These are phyloP conservation scores for Drosophila incognita DNA, from an alignment of 2,888 invertebrate genomes.

Conservation along the genomic window DNA sequence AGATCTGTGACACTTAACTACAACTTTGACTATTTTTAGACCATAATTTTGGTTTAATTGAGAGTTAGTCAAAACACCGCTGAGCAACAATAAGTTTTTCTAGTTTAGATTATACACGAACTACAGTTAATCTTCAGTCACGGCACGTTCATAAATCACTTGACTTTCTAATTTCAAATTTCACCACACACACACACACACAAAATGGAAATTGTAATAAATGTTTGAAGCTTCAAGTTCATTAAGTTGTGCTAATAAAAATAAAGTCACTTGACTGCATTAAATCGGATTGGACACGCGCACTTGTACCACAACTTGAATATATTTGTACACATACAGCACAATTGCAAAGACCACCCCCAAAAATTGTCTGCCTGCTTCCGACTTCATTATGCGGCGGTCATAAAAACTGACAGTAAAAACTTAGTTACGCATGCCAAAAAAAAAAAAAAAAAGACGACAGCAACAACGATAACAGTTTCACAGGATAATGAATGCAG, in stretches of 20 bases:
- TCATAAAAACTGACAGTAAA: constrained; percentile 72
- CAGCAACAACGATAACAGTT: constrained; percentile 37
- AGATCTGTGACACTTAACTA: neutral
- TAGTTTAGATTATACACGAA: constrained; percentile 8
- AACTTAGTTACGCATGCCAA: constrained; percentile 78
- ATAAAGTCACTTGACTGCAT: constrained; percentile 81
- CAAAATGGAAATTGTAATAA: constrained; percentile 64
- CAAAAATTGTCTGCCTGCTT: constrained; percentile 1
- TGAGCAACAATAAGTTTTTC: constrained; percentile 8
- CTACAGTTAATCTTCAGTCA: constrained; percentile 49
- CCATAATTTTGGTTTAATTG: neutral
- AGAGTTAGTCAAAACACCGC: neutral
- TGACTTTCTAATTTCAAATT: constrained; percentile 74
- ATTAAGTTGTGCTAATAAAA: constrained; percentile 82
- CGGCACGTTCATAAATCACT: constrained; percentile 72
- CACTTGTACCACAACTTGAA: constrained; percentile 75
- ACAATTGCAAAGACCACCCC: constrained; percentile 14
- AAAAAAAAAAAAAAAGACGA: constrained; percentile 8
- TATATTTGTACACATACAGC: neutral
- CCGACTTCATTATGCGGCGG: constrained; percentile 50
- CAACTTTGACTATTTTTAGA: neutral
- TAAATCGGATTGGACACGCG: constrained; percentile 83
- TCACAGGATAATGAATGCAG: constrained; percentile 74
- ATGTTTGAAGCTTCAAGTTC: constrained; percentile 78
- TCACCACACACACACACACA: constrained; percentile 32